Evolutionary conservation across 2,113 vertebrate species (phyloP), one percentile per base, ranked within the genome.

Genomic region (Ophthalmolycus amberensis): DNA sequence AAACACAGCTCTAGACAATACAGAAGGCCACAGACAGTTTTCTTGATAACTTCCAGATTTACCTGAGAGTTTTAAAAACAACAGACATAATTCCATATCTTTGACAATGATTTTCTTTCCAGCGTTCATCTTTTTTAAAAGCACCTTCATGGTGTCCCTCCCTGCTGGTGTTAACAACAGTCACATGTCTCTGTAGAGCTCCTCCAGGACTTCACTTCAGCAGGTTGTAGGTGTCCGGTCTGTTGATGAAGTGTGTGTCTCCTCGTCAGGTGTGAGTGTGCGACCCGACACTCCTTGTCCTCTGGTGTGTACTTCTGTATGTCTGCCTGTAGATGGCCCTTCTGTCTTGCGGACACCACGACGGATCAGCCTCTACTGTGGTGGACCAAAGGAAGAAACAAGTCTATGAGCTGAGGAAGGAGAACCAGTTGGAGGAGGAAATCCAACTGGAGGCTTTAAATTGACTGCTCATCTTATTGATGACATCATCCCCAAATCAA

Each of bases 301-400:
- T 90, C 63, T 10, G 67, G 2, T 67, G 18, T 18, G 83, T n/a
- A 40, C 40, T 64, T 66, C 77, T n/a, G 34, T n/a, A 0, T 1
- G 5, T 9, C n/a, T 74, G 85, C 65, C 90, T 80, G 85, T 74
- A 60, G 77, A 54, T 40, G 29, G 52, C 50, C 9, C 89, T 77
- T 27, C 56, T 16, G 3, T 83, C 27, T n/a, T 85, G 58, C 1
- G 82, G 46, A 14, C 46, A 62, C 58, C 1, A 78, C 1, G 85
- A 80, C 1, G 92, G 73, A 54, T 97, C 94, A 22, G 91, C 79
- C 2, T 98, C 89, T 63, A 90, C 97, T 99, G 85, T 27, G 38
- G 56, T 14, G 25, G 56, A 59, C 4, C n/a, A 69, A 9, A 3
- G 64, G 34, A 34, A 34, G 34, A 34, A 34, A 34, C 0, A 34